Base-by-base conservation (phyloP, 2,797 vertebrate species). In the Nyctalus aviator region DNA sequence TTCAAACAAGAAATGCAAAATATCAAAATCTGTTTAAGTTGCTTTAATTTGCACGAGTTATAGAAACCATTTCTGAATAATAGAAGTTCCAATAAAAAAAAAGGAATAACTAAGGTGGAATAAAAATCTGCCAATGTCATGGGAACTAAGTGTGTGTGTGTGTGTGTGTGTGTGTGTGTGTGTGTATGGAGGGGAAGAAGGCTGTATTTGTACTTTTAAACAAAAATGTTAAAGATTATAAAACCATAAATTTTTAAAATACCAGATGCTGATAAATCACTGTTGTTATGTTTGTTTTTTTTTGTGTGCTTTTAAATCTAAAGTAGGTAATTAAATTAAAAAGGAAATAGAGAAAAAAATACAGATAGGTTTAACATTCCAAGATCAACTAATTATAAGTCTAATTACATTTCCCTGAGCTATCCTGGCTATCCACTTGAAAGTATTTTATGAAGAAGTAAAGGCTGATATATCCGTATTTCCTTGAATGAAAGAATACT, bases 361-460 rank as follows among this genome's bases (percentile, higher is more conserved):
- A 3, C 23, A 41, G 20, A 20, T 59, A 9, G 13, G 3, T 50
- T 92, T 76, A 57, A 59, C 64, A 66, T 71, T 77, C 48, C 62
- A 72, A 66, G 27, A 6, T 85, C 55, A 82, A 37, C 11, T 48
- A 8, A 86, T 57, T n/a, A n/a, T 25, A 82, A 66, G 32, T 18
- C 25, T 82, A 64, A 79, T 82, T 88, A 77, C 93, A 72, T 81
- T 77, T 30, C 59, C 12, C 9, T 23, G 20, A 55, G 8, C 73
- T 85, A 44, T 72, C 27, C 35, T 55, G 1, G 25, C 6, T 72
- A 3, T 59, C 23, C 27, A 94, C 17, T 27, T 84, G 57, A 76
- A 84, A 62, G 48, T 84, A 75, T 84, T 87, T 94, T 69, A 69
- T 59, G n/a, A 83, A 57, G 59, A 92, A 87, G 14, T 57, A 25